Conservation (phyloP, 2,113 vertebrate genomes). For the Microtus pennsylvanicus region DNA sequence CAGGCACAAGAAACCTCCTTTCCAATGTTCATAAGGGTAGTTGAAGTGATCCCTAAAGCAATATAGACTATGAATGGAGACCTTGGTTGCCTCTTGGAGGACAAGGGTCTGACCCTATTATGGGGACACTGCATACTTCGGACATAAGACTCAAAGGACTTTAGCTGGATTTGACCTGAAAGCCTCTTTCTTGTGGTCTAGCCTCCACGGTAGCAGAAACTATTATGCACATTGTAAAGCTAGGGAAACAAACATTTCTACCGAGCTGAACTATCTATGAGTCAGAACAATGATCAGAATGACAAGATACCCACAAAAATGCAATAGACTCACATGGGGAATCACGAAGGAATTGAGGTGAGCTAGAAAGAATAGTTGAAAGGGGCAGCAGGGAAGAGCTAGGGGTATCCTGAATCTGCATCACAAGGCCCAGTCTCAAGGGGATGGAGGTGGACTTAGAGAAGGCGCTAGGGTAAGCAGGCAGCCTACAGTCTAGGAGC, state of each 20-base stretch:
- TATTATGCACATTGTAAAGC: background rate
- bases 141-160: background rate
- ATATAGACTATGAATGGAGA: background rate
- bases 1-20: background rate
- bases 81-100: background rate
- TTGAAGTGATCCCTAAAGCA: background rate
- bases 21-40: no score
- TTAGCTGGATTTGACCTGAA: background rate
- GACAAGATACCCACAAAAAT: background rate
- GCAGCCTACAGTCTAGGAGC: background rate
- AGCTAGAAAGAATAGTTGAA: background rate
- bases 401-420: background rate
- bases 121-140: no score
- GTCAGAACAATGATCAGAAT: background rate
- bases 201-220: background rate
- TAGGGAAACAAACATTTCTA: background rate
- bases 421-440: background rate
- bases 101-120: background rate
- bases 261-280: no score
- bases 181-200: background rate
- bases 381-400: background rate
- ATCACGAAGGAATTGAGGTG: background rate
- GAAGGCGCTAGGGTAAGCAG: no score
- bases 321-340: background rate
- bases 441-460: background rate